Conservation (phyloP, 2,888 invertebrate species). For the Drosophila flavopinicola region DNA sequence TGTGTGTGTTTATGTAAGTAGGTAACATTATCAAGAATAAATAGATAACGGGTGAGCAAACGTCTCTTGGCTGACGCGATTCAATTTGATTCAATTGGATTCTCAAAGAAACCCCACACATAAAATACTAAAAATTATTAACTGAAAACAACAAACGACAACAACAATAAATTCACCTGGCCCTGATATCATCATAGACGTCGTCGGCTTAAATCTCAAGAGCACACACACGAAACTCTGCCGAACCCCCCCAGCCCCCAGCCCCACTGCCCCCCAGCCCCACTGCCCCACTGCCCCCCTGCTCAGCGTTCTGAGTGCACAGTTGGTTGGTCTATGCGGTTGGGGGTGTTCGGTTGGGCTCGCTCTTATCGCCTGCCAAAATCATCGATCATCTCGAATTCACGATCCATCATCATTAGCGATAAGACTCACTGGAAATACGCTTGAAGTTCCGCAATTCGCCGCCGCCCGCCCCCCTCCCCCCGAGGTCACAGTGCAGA, state of each 20-base stretch:
- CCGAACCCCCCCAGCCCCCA: background rate
- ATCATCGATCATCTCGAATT: slow-evolving; percentile 80
- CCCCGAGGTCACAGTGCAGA: slow-evolving; percentile 17
- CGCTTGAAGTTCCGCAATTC: slow-evolving; percentile 62
- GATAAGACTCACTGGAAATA: slow-evolving; percentile 62
- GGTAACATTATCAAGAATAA: slow-evolving; percentile 65
- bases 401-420: slow-evolving; percentile 80
- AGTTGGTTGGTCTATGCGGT: slow-evolving; percentile 1
- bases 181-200: slow-evolving; percentile 33
- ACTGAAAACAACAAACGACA: slow-evolving; percentile 19
- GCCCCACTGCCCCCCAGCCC: background rate
- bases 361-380: slow-evolving; percentile 54
- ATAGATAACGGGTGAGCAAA: slow-evolving; percentile 68
- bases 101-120: slow-evolving; percentile 60
- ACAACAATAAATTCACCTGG: slow-evolving; percentile 26
- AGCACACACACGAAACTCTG: slow-evolving; percentile 34
- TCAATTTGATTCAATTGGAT: slow-evolving; percentile 53
- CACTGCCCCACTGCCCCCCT: background rate
- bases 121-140: slow-evolving; percentile 12
- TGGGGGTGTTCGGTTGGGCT: slow-evolving; percentile 1
- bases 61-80: slow-evolving; percentile 42
- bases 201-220: slow-evolving; percentile 64
- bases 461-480: slow-evolving; percentile 27
- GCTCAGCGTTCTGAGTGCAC: slow-evolving; percentile 1
- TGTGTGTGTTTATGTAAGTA: slow-evolving; percentile 42